Base-by-base conservation (phyloP, 2,888 invertebrate species). In the Cheilosia pagana region DNA sequence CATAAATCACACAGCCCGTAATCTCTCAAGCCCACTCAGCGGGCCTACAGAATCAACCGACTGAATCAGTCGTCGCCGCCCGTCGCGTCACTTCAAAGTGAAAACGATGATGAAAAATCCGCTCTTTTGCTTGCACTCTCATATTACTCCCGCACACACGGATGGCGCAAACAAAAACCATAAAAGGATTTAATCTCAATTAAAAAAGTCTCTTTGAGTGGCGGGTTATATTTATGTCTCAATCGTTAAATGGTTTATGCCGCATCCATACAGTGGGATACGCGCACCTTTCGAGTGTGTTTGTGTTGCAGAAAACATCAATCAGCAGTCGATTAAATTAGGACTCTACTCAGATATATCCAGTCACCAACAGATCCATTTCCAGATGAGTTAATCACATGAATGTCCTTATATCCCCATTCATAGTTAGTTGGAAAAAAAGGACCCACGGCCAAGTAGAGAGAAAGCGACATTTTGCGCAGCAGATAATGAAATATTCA, bases 401-500 rank as follows among this genome's bases (percentile, higher is more conserved):
- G 21, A 19, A 31, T 12, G 12, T 35, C 35, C 3, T 12, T 35
- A 55, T 43, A 31, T 41, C 16, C 35, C 25, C 50, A 50, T 39
- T 6, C 50, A 25, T 23, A 41, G 39, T 50, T 50, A 25, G 53
- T 14, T 53, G 35, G n/a, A n/a, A 53, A 12, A 62, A 16, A 50
- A 35, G 21, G 1, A 43, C 28, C n/a, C 45, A 21, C 28, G 28
- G 8, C 28, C 8, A 25, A 62, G 14, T 10, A 41, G 21, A 23
- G 23, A 7, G 35, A 23, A 55, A 55, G 23, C 55, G 7, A 23
- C 4, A 55, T 48, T 74, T 63, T 63, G 74, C 55, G 74, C 74
- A 78, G 60, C 55, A 62, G 55, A 50, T 74, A 67, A 87, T 88
- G 86, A 89, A 90, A 89, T 90, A 90, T 90, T 90, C 89, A 89